These are phyloP conservation scores for Machaerirhynchus nigripectus DNA, from an alignment of 2,113 vertebrate species.

Conservation along the genomic window DNA sequence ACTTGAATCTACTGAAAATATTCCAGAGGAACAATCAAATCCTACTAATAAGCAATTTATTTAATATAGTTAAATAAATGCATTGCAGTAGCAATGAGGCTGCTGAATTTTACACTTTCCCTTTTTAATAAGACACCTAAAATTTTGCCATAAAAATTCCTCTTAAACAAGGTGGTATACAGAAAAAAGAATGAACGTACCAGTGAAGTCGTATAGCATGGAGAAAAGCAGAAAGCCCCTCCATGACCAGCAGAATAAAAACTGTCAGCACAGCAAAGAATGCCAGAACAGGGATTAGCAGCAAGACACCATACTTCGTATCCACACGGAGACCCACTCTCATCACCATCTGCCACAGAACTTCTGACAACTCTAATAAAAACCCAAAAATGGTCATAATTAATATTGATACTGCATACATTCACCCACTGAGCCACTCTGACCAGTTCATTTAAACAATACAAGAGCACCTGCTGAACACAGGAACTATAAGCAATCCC, in stretches of 20 bases:
- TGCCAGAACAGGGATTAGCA: slow-evolving; percentile 83
- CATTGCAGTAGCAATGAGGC: background rate
- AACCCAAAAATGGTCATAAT: rapidly evolving
- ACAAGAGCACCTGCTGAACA: background rate
- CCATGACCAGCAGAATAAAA: slow-evolving; percentile 93
- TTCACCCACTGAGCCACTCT: background rate
- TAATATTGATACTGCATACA: background rate
- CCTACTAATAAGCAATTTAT: background rate
- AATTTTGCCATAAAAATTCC: background rate
- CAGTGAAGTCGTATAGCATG: slow-evolving; percentile 95
- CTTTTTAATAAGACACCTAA: background rate
- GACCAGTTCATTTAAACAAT: background rate
- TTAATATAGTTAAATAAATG: background rate
- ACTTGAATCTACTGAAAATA: background rate
- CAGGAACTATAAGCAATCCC: background rate
- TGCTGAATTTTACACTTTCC: background rate
- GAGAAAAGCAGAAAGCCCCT: slow-evolving; percentile 97
- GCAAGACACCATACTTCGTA: slow-evolving; percentile 74
- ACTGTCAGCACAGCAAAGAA: slow-evolving; percentile 88
- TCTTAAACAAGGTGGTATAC: background rate
- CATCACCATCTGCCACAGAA: slow-evolving; percentile 95
- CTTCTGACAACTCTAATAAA: slow-evolving; percentile 88
- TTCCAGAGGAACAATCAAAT: background rate
- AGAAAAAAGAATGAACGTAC: slow-evolving; percentile 64
- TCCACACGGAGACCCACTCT: slow-evolving; percentile 85